These are phyloP conservation scores for Epinephelus fuscoguttatus DNA, from an alignment of 2,113 vertebrate species.

Conservation along the genomic window DNA sequence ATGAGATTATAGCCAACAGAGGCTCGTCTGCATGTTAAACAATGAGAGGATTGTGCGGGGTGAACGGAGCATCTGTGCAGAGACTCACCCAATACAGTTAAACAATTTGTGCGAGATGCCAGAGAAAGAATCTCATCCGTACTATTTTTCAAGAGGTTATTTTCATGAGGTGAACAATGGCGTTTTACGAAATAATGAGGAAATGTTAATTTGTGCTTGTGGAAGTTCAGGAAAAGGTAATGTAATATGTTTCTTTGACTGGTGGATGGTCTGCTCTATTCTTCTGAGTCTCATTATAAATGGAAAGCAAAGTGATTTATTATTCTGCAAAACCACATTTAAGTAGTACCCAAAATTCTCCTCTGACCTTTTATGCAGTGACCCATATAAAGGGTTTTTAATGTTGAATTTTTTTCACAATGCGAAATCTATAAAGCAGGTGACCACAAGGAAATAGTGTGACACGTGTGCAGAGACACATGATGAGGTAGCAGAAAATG, in stretches of 20 bases:
- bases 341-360: not conserved
- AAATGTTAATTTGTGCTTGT: not conserved
- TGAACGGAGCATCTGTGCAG: slow-evolving; percentile 43
- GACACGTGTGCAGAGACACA: not conserved
- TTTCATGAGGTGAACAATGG: slow-evolving; percentile 4
- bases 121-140: slow-evolving; percentile 24
- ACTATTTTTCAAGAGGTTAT: not conserved
- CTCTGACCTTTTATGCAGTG: not conserved
- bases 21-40: slow-evolving; percentile 22
- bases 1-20: slow-evolving; percentile 30
- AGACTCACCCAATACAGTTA: slow-evolving; percentile 24
- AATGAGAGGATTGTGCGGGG: slow-evolving; percentile 9
- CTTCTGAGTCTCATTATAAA: not conserved
- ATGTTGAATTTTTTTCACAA: not conserved
- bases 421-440: not conserved
- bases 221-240: not conserved
- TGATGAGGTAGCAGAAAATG: not conserved
- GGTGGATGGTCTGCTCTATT: not conserved
- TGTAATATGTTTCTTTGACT: not conserved
- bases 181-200: not conserved
- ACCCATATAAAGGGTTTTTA: not conserved
- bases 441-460: not conserved
- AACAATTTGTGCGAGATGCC: slow-evolving; percentile 30
- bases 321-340: not conserved
- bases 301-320: not conserved